Evolutionary conservation across 2,797 vertebrate species (phyloP).

Genomic region (Typhlichthys subterraneus): DNA sequence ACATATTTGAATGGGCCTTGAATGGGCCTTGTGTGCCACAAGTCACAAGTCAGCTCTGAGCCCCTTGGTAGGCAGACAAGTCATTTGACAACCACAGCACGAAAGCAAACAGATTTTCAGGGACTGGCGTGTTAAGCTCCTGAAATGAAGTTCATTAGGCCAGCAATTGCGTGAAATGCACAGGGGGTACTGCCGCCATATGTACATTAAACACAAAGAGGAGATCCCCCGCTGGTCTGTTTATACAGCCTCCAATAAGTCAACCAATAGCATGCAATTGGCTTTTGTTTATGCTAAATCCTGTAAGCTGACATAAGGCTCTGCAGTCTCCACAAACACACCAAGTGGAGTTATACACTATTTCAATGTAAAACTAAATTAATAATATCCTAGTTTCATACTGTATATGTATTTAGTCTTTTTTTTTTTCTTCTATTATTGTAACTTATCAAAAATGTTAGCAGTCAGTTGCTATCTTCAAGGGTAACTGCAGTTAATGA

Average conservation of each 20-base stretch:
- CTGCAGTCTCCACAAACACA: slow-evolving; percentile 4
- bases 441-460: not conserved
- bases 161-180: slow-evolving; percentile 9
- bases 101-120: slow-evolving; percentile 46
- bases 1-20: slow-evolving; percentile 11
- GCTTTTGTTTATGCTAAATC: slow-evolving; percentile 29
- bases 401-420: not conserved
- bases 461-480: not conserved
- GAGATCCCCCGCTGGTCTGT: slow-evolving; percentile 8
- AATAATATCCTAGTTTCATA: too few relatives aligned
- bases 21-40: slow-evolving; percentile 30
- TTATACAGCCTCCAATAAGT: not conserved
- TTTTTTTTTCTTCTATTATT: not conserved
- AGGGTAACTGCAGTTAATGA: not conserved
- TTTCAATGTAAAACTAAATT: slow-evolving; percentile 4
- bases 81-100: slow-evolving; percentile 22
- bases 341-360: slow-evolving; percentile 23
- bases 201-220: not conserved
- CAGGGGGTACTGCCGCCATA: not conserved
- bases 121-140: slow-evolving; percentile 31
- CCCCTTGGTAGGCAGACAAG: not conserved
- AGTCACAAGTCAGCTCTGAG: slow-evolving; percentile 19
- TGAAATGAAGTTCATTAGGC: slow-evolving; percentile 39
- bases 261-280: not conserved
- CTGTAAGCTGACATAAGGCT: slow-evolving; percentile 38